Base-by-base conservation (phyloP, 1,140 invertebrate species). In the Agrypnia vestita region DNA sequence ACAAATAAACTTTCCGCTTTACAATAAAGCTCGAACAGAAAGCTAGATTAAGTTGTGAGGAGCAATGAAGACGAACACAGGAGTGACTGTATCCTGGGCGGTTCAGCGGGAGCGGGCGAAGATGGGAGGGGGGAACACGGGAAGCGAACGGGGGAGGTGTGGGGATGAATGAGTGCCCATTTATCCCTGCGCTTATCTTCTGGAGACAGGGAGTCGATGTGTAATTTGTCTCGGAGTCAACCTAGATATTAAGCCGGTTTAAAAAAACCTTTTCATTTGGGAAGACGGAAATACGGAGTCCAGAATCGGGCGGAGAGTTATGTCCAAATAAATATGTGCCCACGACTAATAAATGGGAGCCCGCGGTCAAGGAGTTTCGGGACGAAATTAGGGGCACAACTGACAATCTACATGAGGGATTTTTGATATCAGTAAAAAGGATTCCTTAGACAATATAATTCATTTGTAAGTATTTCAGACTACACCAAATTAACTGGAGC, bases 151-250 rank as follows among this genome's bases (percentile, higher is more conserved):
- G 15, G 0, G 7, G 55, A 59, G 21, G 55, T 21, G 55, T 19
- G 55, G 55, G 55, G 55, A 59, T 59, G 55, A 59, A 59, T 59
- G 55, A 21, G 55, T 59, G 9, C 55, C 55, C 55, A 59, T 59
- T 59, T 21, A 59, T 59, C 55, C 55, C 15, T 13, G 7, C 15
- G 17, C 55, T 59, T 59, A 59, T 59, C 55, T 59, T 59, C 55
- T 21, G 55, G 55, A 59, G 55, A 59, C 55, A 35, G 55, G 55
- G 55, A 59, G 55, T 21, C 55, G 55, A 59, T 59, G 55, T 15
- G 55, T 59, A 59, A 59, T 59, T 59, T 59, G 55, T 59, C 55
- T 19, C 55, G 15, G 17, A 21, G 55, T 8, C 55, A 21, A 59
- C 55, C 55, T 21, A 59, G 55, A 59, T 59, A 59, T 59, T 59